Evolutionary conservation across 2,888 invertebrate genomes (phyloP).

Genomic region (Melieria omissa): DNA sequence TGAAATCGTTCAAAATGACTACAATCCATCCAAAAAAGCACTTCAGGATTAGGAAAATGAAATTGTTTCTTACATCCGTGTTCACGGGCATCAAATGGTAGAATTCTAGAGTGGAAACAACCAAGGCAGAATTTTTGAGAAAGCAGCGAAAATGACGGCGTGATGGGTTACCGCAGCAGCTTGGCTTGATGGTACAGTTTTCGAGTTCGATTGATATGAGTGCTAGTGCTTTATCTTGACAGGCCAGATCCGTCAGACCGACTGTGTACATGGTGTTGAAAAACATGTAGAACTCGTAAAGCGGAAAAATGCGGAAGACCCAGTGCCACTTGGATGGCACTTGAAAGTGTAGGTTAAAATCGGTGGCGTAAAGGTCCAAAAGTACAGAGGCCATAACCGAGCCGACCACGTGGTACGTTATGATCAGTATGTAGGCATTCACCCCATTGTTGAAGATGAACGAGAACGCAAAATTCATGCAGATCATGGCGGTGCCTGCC

Average conservation of each 20-base stretch:
- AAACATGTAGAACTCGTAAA: conserved; percentile 10
- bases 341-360: no score
- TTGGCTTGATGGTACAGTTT: neutral
- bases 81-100: neutral
- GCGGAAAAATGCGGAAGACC: conserved; percentile 3
- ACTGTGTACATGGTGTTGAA: neutral
- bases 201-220: neutral
- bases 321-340: no score
- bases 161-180: conserved; percentile 13
- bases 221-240: neutral
- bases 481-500: neutral
- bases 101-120: neutral
- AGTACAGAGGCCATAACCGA: neutral
- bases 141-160: no score
- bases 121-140: neutral
- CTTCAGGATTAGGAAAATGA: neutral
- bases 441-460: conserved; percentile 2
- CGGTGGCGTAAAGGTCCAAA: neutral
- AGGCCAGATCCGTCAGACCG: neutral
- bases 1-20: neutral
- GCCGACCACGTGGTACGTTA: conserved; percentile 1
- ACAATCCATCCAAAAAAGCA: neutral
- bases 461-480: conserved; percentile 7
- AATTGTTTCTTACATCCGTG: no score
- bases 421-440: conserved; percentile 2